Evolutionary conservation across 2,797 vertebrate species (phyloP).

Genomic region (Sus cebifrons): DNA sequence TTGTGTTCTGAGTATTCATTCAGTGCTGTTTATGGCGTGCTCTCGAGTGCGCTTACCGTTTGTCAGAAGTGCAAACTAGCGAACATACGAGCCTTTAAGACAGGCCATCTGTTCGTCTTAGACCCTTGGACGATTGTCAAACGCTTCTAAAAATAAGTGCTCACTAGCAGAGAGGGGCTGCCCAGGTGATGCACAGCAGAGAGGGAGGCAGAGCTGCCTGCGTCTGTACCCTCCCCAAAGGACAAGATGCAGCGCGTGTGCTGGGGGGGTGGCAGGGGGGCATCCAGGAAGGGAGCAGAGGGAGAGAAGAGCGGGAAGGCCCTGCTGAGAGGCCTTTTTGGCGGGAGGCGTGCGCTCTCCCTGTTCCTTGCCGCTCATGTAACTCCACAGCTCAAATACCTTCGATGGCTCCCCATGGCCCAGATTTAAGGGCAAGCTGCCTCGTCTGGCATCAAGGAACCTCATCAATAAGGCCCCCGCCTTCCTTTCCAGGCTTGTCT

Average conservation of each 20-base stretch:
- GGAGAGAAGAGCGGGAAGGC: neutral
- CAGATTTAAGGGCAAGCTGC: slow-evolving; percentile 84
- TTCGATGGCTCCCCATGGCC: slow-evolving; percentile 82
- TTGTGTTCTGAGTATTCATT: slow-evolving; percentile 91
- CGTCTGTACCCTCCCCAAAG: neutral
- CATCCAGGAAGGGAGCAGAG: neutral
- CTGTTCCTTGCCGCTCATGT: neutral
- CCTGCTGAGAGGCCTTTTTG: neutral
- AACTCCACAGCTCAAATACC: slow-evolving; percentile 77
- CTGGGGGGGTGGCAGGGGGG: neutral
- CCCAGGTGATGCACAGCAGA: slow-evolving; percentile 92
- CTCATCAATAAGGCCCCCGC: slow-evolving; percentile 78
- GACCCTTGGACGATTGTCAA: slow-evolving; percentile 98
- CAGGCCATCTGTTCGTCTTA: slow-evolving; percentile 98
- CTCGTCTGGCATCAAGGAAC: slow-evolving; percentile 78
- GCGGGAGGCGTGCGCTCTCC: slow-evolving; percentile 18
- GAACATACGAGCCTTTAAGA: slow-evolving; percentile 98
- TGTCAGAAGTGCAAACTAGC: slow-evolving; percentile 96
- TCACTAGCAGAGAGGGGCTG: slow-evolving; percentile 94
- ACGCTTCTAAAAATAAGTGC: slow-evolving; percentile 96
- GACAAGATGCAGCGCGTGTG: neutral
- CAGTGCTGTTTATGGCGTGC: slow-evolving; percentile 93
- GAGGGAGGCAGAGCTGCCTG: slow-evolving; percentile 37
- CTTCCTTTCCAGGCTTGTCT: slow-evolving; percentile 77
- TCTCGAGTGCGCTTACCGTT: slow-evolving; percentile 97